These are phyloP conservation scores for Lepus americanus DNA, from an alignment of 2,113 vertebrate genomes.

Conservation along the genomic window DNA sequence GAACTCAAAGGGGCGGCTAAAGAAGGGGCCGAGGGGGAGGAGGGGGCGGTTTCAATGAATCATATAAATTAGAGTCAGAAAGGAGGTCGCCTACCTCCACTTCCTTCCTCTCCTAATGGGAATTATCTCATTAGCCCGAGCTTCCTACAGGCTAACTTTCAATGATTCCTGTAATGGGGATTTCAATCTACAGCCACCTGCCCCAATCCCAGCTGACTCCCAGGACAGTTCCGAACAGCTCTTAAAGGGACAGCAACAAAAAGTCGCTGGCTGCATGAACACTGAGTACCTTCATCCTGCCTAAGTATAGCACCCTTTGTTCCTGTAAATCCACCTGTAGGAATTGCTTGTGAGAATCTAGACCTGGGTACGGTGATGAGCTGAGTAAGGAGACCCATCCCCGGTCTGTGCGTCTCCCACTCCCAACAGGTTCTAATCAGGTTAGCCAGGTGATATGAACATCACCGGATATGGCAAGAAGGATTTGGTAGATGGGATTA, in stretches of 20 bases:
- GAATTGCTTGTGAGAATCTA: background rate
- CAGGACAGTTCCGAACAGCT: background rate
- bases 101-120: constrained; percentile 80
- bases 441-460: background rate
- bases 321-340: background rate
- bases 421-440: no score
- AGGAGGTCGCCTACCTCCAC: constrained; percentile 78
- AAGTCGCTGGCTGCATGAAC: background rate
- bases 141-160: constrained; percentile 74
- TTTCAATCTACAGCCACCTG: constrained; percentile 42
- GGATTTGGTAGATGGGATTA: background rate
- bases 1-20: constrained; percentile 69
- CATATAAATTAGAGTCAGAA: constrained; percentile 82
- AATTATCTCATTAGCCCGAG: constrained; percentile 82
- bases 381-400: background rate
- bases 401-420: no score
- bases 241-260: constrained; percentile 77
- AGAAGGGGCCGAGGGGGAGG: background rate
- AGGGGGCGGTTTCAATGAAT: constrained; percentile 71
- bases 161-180: constrained; percentile 76
- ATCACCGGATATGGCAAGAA: background rate
- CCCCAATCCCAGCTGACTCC: background rate
- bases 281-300: fast-evolving
- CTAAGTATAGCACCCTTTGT: background rate
- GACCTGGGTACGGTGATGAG: background rate